Evolutionary conservation across 2,888 invertebrate species (phyloP).

Genomic region (Leptura quadrifasciata): DNA sequence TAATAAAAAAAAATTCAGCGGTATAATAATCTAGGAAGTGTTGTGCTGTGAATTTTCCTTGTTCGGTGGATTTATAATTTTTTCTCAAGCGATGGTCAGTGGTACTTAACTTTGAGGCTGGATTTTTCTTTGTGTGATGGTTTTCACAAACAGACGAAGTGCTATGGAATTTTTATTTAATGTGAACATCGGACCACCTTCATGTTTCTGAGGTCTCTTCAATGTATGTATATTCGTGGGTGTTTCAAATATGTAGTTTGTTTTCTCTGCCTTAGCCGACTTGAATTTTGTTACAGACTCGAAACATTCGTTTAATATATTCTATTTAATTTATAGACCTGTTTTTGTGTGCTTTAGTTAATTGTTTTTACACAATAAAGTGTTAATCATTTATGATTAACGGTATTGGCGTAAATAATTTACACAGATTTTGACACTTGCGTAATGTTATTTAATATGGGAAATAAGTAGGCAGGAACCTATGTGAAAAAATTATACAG

Average conservation of each 20-base stretch:
- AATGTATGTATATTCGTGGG: slow-evolving; percentile 70
- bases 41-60: slow-evolving; percentile 53
- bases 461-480: slow-evolving; percentile 24
- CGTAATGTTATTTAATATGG: slow-evolving; percentile 37
- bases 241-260: slow-evolving; percentile 64
- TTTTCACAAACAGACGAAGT: slow-evolving; percentile 65
- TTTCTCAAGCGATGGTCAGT: slow-evolving; percentile 52
- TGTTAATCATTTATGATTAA: slow-evolving; percentile 42
- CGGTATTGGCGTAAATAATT: slow-evolving; percentile 36
- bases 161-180: slow-evolving; percentile 68
- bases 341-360: slow-evolving; percentile 43
- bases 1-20: slow-evolving; percentile 46
- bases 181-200: slow-evolving; percentile 70
- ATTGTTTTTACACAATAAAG: slow-evolving; percentile 46
- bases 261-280: slow-evolving; percentile 58
- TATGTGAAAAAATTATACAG: slow-evolving; percentile 22
- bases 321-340: slow-evolving; percentile 50
- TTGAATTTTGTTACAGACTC: slow-evolving; percentile 53
- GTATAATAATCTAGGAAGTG: slow-evolving; percentile 45
- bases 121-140: slow-evolving; percentile 61
- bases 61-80: slow-evolving; percentile 52
- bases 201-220: slow-evolving; percentile 70
- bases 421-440: slow-evolving; percentile 40
- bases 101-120: slow-evolving; percentile 51
- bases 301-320: slow-evolving; percentile 48